A percentile compares a stretch with the other conserved stretches of the same genome.
Evolutionary conservation across 2,888 invertebrate species (phyloP).

Genomic region (Branchipolynoe longqiensis): DNA sequence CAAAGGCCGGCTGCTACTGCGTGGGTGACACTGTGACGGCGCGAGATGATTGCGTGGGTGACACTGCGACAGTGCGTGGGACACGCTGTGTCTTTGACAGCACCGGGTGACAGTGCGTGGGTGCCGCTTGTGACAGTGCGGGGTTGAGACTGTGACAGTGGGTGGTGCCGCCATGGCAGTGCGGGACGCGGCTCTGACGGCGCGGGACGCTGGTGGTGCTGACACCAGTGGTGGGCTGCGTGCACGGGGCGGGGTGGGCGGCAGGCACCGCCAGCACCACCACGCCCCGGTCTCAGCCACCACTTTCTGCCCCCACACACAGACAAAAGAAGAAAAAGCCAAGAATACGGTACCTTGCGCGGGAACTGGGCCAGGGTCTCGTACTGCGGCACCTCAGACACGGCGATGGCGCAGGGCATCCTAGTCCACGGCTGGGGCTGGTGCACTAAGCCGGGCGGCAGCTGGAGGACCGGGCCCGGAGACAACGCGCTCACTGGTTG

Average conservation of each 20-base stretch:
- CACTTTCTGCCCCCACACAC: background rate
- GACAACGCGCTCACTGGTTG: conserved; percentile 35
- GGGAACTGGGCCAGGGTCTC: conserved; percentile 7
- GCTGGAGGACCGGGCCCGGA: background rate
- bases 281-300: background rate
- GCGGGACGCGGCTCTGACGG: no score
- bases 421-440: background rate
- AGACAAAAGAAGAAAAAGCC: background rate
- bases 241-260: background rate
- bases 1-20: no score
- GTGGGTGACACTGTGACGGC: no score
- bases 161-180: no score
- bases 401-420: conserved; percentile 42
- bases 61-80: no score
- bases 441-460: background rate
- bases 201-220: no score
- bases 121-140: no score
- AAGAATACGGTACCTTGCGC: conserved; percentile 35
- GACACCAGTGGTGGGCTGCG: no score
- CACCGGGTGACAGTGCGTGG: no score
- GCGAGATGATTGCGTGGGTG: no score
- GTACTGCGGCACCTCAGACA: conserved; percentile 3
- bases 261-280: background rate
- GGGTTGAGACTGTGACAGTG: no score
- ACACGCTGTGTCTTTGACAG: no score